Evolutionary conservation across 2,113 vertebrate genomes (phyloP), one percentile per base, ranked within the genome.

Genomic region (Sisor rabdophorus): DNA sequence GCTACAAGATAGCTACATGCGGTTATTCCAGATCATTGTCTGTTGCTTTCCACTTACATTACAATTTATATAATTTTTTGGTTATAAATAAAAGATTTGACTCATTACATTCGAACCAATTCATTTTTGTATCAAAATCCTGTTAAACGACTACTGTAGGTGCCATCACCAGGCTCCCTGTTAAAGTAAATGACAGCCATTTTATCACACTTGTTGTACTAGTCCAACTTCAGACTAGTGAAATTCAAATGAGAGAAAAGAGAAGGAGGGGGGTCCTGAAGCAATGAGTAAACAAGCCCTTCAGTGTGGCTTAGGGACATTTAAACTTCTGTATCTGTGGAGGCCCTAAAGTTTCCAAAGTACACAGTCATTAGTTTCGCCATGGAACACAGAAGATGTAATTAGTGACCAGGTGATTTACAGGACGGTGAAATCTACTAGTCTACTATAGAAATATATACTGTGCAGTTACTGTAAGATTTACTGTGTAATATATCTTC

Each of bases 201-300:
- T 90, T 91, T 89, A 85, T 90, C 89, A 90, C 89, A 90, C 89
- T 90, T 89, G 85, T 84, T 85, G 83, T 85, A 89, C 86, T 86
- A 88, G 88, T 84, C 81, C n/a, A 69, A 88, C 86, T 86, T 81
- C 81, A 81, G 80, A 77, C 86, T 80, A 90, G 91, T 93, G 87
- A 92, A 88, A 91, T 93, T 93, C 87, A 92, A 92, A 91, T 92
- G 76, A 79, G 84, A 89, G 53, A 32, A 74, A 81, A 89, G 71
- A 81, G 60, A 32, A 28, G 30, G 11, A 2, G 81, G 86, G 86
- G 88, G 85, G 83, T 78, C 87, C 81, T 63, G 84, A 85, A 90
- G 87, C 89, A 90, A 89, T 89, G 89, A 88, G 89, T 85, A 88
- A 86, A 88, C 83, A 88, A 88, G 86, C 88, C 87, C 86, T 88